Evolutionary conservation across 1,140 invertebrate species (phyloP).

Genomic region (Brachionus manjavacas): DNA sequence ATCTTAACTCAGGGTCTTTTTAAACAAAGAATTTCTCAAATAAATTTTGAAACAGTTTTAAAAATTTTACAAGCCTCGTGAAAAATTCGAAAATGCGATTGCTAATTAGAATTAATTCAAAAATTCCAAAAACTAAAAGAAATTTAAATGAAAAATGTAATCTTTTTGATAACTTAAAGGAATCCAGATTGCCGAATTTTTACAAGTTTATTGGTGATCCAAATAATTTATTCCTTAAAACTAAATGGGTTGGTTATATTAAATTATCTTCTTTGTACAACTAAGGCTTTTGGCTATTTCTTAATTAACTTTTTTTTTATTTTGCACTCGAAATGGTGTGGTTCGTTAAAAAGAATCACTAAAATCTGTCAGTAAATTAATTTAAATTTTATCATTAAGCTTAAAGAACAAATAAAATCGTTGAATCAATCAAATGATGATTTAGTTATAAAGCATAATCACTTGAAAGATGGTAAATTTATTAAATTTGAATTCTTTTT

Average conservation of each 20-base stretch:
- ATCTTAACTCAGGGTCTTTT: no score
- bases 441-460: not conserved
- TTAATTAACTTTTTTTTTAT: not conserved
- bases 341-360: not conserved
- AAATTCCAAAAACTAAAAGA: no score
- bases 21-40: no score
- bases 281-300: not conserved
- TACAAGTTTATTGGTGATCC: not conserved
- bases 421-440: not conserved
- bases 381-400: not conserved
- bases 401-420: conserved; percentile 5
- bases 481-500: not conserved
- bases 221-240: conserved; percentile 13
- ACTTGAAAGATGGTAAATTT: not conserved
- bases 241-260: not conserved
- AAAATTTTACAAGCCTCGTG: no score
- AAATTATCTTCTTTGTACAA: not conserved
- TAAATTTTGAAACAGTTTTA: no score
- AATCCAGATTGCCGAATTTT: not conserved
- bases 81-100: no score
- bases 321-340: not conserved
- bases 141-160: no score
- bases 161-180: not conserved
- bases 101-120: no score
- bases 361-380: not conserved